phyloP scores from a whole-genome alignment of 2,888 invertebrate species.

The Mesorhabditis sp. region DNA sequence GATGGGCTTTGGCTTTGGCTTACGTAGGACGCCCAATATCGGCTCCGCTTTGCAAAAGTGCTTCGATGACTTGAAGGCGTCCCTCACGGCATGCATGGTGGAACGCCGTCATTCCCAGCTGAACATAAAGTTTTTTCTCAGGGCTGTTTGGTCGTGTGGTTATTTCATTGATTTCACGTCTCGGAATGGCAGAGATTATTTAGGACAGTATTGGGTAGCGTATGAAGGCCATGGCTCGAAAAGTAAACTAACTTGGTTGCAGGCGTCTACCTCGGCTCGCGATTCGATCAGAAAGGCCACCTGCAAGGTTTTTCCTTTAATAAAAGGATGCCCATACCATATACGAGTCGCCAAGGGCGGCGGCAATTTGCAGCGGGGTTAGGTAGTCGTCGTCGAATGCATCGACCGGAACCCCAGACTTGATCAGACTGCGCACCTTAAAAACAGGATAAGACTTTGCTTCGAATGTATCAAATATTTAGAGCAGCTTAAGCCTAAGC shows the following conservation, averaged over 20 bases:
- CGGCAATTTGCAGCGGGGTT: slow-evolving; percentile 51
- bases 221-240: too few species aligned
- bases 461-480: too few species aligned
- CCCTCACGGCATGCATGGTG: slow-evolving; percentile 53
- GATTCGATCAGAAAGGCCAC: slow-evolving; percentile 29
- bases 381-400: slow-evolving; percentile 47
- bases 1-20: slow-evolving; percentile 5
- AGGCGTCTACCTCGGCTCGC: slow-evolving; percentile 44
- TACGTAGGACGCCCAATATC: slow-evolving; percentile 31
- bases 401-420: slow-evolving; percentile 37
- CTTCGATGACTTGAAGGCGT: slow-evolving; percentile 41
- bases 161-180: too few species aligned
- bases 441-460: background rate
- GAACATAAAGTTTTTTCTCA: slow-evolving; percentile 10
- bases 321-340: slow-evolving; percentile 23
- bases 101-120: slow-evolving; percentile 47
- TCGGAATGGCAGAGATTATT: too few species aligned
- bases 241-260: slow-evolving; percentile 18
- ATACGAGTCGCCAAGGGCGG: slow-evolving; percentile 42
- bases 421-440: slow-evolving; percentile 15
- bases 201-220: too few species aligned
- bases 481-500: too few species aligned
- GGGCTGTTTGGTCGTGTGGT: too few species aligned
- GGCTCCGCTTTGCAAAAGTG: slow-evolving; percentile 47
- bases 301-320: too few species aligned